Evolutionary conservation across 2,888 invertebrate species (phyloP).

Genomic region (Steinernema scapterisci): DNA sequence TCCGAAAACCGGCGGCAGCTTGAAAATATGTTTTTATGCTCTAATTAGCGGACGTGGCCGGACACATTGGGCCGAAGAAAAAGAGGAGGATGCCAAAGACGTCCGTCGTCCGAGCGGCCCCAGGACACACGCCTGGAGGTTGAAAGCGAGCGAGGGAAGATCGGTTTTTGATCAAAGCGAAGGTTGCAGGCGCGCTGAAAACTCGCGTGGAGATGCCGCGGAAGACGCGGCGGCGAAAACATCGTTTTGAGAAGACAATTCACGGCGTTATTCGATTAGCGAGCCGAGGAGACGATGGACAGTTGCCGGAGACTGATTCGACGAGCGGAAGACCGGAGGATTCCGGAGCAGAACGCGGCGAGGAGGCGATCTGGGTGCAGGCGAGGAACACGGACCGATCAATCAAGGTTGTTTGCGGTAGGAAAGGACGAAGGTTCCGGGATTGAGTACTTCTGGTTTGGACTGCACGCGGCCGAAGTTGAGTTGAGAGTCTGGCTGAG

Average conservation of each 20-base stretch:
- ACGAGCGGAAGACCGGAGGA: neutral
- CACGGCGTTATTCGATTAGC: neutral
- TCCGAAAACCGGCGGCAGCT: neutral
- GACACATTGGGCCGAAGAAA: neutral
- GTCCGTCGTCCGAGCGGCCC: too few species aligned
- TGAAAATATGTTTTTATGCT: slow-evolving; percentile 20
- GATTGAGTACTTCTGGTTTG: too few species aligned
- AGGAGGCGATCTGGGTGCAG: neutral
- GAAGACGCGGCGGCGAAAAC: neutral
- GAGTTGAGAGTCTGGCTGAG: too few species aligned
- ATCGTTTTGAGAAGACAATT: slow-evolving; percentile 3
- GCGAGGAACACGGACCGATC: neutral
- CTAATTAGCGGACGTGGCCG: slow-evolving; percentile 22
- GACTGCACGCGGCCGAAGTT: too few species aligned
- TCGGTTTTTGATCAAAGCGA: too few species aligned
- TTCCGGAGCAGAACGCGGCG: too few species aligned
- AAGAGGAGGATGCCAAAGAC: neutral
- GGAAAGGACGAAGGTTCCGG: neutral
- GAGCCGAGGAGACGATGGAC: neutral
- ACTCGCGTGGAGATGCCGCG: too few species aligned
- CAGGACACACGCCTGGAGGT: too few species aligned
- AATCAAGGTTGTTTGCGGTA: neutral
- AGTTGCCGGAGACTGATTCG: neutral
- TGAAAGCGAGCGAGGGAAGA: neutral
- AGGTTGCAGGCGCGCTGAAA: too few species aligned